Base-by-base conservation (phyloP, 2,113 vertebrate species). In the Andinoacara biseriatus region DNA sequence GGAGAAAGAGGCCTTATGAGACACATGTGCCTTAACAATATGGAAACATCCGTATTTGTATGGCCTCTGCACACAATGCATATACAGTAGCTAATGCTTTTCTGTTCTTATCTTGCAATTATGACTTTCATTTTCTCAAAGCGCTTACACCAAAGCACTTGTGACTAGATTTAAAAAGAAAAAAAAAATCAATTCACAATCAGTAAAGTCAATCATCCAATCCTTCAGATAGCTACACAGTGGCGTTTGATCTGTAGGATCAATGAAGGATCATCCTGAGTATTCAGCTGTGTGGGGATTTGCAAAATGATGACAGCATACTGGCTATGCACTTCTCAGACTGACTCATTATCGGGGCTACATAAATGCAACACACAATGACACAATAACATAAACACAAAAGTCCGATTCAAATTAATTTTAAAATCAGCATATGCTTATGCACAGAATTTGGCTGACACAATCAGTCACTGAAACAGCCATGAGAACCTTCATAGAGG, bases 41-140 rank as follows among this genome's bases (percentile, higher is more conserved):
- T 17, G 35, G 31, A 43, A 61, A 72, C 0, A 86, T 80, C 40
- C 77, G 57, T 31, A 60, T 26, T 76, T 58, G 33, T 58, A 38
- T 29, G 57, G 33, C 62, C 8, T 2, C 84, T 78, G 59, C 72
- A 62, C 69, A 85, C 26, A 10, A 74, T 74, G 78, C 75, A 87
- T 56, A 83, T 79, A n/a, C n/a, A n/a, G n/a, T n/a, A 79, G 46
- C 78, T 74, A 87, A 89, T 80, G 85, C 13, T 20, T 59, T 52
- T 72, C 14, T 43, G 5, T 38, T 56, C 60, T 33, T 85, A 62
- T 52, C 77, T 46, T 87, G 67, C 57, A 74, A 31, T 43, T 63
- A 52, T 76, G 43, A 74, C 59, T 75, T 72, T 78, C 81, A 76
- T 75, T 65, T 54, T 58, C 46, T 79, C 59, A 49, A 81, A 86